Conservation (phyloP, 2,113 vertebrate genomes). For the Xiphorhynchus elegans region DNA sequence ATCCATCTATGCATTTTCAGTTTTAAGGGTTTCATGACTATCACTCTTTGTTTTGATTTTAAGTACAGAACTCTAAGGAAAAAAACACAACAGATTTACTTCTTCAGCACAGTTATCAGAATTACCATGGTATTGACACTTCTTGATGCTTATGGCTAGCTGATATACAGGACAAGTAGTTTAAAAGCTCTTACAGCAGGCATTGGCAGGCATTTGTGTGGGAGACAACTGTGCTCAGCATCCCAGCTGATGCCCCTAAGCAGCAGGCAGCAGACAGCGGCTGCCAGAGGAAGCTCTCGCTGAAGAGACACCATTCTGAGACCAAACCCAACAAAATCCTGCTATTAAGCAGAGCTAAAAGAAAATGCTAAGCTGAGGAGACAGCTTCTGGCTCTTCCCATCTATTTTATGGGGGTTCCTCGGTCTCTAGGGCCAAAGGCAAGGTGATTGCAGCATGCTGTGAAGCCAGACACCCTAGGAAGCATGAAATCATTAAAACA, state of each 20-base stretch:
- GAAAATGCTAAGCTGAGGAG: background rate
- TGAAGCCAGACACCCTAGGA: background rate
- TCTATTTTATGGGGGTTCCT: conserved; percentile 37
- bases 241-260: background rate
- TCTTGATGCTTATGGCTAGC: background rate
- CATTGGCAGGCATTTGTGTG: background rate
- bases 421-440: conserved; percentile 10
- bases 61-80: background rate
- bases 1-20: background rate
- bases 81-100: background rate
- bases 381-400: conserved; percentile 36
- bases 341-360: background rate
- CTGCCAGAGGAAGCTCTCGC: background rate
- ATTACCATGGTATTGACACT: background rate
- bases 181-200: background rate
- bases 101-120: background rate
- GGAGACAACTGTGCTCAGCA: background rate
- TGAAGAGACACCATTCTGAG: background rate
- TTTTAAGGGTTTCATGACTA: background rate
- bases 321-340: background rate
- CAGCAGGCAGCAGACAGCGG: background rate
- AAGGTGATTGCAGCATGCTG: conserved; percentile 39
- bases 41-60: background rate
- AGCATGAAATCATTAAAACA: background rate
- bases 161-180: background rate